These are phyloP conservation scores for Oryzias woworae DNA, from an alignment of 2,113 vertebrate genomes.

Conservation along the genomic window DNA sequence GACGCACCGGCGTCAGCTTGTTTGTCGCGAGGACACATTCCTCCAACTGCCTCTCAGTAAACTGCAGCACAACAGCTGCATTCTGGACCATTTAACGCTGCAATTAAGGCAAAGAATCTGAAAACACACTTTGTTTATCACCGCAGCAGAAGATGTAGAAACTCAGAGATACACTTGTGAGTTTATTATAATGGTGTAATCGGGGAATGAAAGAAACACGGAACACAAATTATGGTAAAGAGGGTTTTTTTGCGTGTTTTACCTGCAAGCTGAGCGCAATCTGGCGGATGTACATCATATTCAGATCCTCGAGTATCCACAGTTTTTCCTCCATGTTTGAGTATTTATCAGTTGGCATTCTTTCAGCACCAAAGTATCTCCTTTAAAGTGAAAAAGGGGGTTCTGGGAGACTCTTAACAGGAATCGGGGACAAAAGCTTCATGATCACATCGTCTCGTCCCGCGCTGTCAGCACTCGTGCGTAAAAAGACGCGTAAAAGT, in stretches of 20 bases:
- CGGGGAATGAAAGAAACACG: too few species aligned
- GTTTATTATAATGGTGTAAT: too few species aligned
- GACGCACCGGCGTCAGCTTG: constrained; percentile 32
- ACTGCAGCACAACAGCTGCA: constrained; percentile 55
- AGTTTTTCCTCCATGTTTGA: constrained; percentile 89
- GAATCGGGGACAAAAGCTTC: constrained; percentile 26
- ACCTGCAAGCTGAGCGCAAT: constrained; percentile 93
- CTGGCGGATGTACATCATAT: constrained; percentile 97
- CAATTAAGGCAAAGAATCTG: constrained; percentile 11
- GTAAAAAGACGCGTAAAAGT: constrained; percentile 56
- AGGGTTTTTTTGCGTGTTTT: constrained; percentile 32
- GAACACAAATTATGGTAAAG: too few species aligned
- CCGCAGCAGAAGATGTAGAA: background rate
- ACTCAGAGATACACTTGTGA: too few species aligned
- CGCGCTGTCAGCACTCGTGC: constrained; percentile 1
- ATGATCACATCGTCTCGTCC: constrained; percentile 16
- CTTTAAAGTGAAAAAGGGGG: background rate
- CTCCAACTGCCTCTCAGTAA: constrained; percentile 28
- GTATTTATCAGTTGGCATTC: constrained; percentile 74
- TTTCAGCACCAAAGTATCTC: constrained; percentile 14
- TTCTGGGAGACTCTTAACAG: constrained; percentile 12
- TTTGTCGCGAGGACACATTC: constrained; percentile 38
- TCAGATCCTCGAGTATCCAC: constrained; percentile 91
- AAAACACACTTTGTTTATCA: constrained; percentile 25
- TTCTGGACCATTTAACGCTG: constrained; percentile 19